Percentiles rank a stretch among this genome's conserved stretches.
Conservation (phyloP, 2,888 invertebrate genomes). For the Oscheius onirici region DNA sequence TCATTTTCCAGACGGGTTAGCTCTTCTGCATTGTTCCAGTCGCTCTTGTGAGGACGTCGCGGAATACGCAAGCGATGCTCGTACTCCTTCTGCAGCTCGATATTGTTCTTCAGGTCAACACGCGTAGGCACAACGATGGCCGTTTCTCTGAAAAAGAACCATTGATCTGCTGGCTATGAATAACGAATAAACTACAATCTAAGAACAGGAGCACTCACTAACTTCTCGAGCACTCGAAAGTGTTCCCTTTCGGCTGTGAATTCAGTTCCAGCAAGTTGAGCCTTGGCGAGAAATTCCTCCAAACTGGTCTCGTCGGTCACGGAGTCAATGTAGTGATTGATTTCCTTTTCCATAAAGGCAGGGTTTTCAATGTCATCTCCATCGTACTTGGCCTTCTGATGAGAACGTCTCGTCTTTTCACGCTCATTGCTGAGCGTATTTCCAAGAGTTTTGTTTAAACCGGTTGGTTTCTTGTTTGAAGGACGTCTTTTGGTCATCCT, state of each 20-base stretch:
- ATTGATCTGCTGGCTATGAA: neutral
- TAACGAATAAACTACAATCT: neutral
- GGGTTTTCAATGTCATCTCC: constrained; percentile 61
- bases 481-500: constrained; percentile 67
- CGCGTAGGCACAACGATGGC: constrained; percentile 57
- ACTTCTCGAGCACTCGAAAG: constrained; percentile 63
- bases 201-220: constrained; percentile 33
- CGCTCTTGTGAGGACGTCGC: constrained; percentile 85
- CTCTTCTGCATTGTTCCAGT: constrained; percentile 82
- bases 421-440: constrained; percentile 62
- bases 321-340: constrained; percentile 62
- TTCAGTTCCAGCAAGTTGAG: constrained; percentile 91
- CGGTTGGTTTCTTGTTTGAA: constrained; percentile 63
- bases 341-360: constrained; percentile 59
- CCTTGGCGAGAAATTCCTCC: constrained; percentile 93
- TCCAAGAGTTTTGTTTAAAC: constrained; percentile 66
- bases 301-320: constrained; percentile 73
- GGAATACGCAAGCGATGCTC: constrained; percentile 83
- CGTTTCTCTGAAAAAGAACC: constrained; percentile 54
- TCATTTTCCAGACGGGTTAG: constrained; percentile 84
- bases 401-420: constrained; percentile 46
- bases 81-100: constrained; percentile 72
- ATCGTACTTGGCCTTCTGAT: constrained; percentile 54
- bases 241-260: constrained; percentile 78
- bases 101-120: constrained; percentile 53